These are phyloP conservation scores for Crematogaster levior DNA, from an alignment of 2,888 invertebrate species.

Conservation along the genomic window DNA sequence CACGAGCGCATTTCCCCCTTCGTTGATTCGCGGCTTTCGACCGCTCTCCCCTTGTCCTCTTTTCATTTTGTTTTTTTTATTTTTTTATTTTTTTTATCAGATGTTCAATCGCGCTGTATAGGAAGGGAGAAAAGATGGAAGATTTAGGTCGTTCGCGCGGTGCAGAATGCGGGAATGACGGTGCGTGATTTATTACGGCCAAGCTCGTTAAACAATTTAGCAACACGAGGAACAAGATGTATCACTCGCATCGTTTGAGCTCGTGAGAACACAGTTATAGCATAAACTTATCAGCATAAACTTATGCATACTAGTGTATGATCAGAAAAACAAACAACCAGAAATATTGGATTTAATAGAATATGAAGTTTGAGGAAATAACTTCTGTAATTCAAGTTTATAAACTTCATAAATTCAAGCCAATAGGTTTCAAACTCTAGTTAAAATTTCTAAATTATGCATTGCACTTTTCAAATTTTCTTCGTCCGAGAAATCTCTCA, in stretches of 20 bases:
- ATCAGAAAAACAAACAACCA: not conserved
- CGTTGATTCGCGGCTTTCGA: constrained; percentile 54
- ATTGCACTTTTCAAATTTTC: not conserved
- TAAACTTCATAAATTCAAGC: not conserved
- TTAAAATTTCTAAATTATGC: not conserved
- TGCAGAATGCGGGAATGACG: constrained; percentile 36
- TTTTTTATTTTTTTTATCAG: constrained; percentile 53
- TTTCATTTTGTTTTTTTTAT: constrained; percentile 51
- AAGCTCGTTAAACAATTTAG: constrained; percentile 48
- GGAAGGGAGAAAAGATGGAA: not conserved
- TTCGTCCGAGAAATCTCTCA: too few relatives aligned
- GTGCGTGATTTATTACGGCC: constrained; percentile 49
- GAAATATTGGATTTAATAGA: not conserved
- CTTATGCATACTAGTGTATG: not conserved
- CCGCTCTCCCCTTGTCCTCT: constrained; percentile 55
- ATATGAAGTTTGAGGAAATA: not conserved
- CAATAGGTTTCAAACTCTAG: not conserved
- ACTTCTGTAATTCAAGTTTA: too few relatives aligned
- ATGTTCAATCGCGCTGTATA: constrained; percentile 42
- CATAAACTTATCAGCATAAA: too few relatives aligned
- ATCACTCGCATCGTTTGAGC: constrained; percentile 17
- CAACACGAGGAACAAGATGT: constrained; percentile 43
- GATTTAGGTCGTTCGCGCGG: constrained; percentile 20
- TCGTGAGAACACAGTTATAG: too few relatives aligned
- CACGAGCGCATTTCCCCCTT: constrained; percentile 66